Evolutionary conservation across 2,888 invertebrate genomes (phyloP).

Genomic region (Eubasilissa splendida): DNA sequence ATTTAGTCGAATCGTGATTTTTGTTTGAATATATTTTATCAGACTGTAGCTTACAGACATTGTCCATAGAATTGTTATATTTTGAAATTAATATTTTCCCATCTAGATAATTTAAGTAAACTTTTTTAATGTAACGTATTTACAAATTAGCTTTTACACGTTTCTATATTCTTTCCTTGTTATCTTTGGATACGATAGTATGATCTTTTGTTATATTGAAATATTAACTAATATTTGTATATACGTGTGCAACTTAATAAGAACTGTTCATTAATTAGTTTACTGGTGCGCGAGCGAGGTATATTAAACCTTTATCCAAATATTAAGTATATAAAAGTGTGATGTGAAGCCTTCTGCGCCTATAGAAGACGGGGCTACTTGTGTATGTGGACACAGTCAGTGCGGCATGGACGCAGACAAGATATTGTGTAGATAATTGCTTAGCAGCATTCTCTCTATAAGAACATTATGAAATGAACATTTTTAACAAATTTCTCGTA

Average conservation of each 20-base stretch:
- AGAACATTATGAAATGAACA: conserved; percentile 52
- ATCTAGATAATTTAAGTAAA: conserved; percentile 38
- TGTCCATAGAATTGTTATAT: conserved; percentile 23
- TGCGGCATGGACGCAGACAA: conserved; percentile 8
- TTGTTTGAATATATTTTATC: conserved; percentile 6
- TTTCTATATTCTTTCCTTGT: conserved; percentile 47
- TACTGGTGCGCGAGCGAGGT: background rate
- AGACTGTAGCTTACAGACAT: conserved; percentile 18
- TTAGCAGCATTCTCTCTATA: conserved; percentile 43
- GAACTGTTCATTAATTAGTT: too few relatives aligned
- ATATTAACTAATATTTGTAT: too few relatives aligned
- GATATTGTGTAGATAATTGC: conserved; percentile 32
- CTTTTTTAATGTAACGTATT: conserved; percentile 39
- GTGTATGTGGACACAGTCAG: background rate
- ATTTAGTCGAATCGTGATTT: conserved; percentile 11
- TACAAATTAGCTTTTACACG: conserved; percentile 51
- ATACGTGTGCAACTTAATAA: too few relatives aligned
- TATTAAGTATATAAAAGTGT: too few relatives aligned
- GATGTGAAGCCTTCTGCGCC: background rate
- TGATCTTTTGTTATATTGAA: too few relatives aligned
- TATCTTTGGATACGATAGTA: conserved; percentile 19
- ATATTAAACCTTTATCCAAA: too few relatives aligned
- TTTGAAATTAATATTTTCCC: conserved; percentile 38
- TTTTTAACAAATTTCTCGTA: conserved; percentile 57
- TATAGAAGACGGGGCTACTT: background rate